Base-by-base conservation (phyloP, 2,888 invertebrate species). In the Uloborus plumipes region DNA sequence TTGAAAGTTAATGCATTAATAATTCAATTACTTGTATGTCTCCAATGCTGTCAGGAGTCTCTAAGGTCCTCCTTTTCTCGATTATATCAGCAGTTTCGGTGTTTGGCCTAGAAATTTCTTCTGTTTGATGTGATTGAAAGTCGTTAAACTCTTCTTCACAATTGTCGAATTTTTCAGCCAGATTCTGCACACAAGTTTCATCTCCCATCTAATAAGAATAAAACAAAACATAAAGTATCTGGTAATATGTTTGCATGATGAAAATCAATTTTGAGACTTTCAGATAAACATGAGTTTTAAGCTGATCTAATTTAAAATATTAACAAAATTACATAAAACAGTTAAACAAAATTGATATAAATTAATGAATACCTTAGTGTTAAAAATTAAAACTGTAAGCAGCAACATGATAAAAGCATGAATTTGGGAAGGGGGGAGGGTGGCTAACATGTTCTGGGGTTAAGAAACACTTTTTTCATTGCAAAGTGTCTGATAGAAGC, bases 101-200 rank as follows among this genome's bases (percentile, higher is more conserved):
- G 64, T 59, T n/a, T 47, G 22, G 55, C 65, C 18, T 53, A 2
- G 61, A 61, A 62, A 15, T 65, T 64, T 74, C 74, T 39, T 84
- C 81, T 49, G 65, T 26, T 51, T 74, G 61, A 70, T 73, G 79
- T 2, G 85, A 81, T 26, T 83, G 67, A 61, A 84, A 85, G 70
- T 86, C 84, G 13, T 81, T 74, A 51, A 84, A 85, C 65, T 86
- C 86, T 70, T 86, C 86, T 39, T 85, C 85, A 70, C 84, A 80
- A 49, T 73, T 83, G 61, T 55, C 66, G 49, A 69, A 59, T 59
- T 80, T 74, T 26, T 72, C 72, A 53, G 70, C 69, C 50, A 79
- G 58, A 15, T 83, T 77, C 47, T 84, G 74, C 6, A 74, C 79
- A 59, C 66, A 69, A 26, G 76, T 84, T 70, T 85, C 85, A 67